These are phyloP conservation scores for Mycogona germanica DNA, from an alignment of 2,888 invertebrate species.

Conservation along the genomic window DNA sequence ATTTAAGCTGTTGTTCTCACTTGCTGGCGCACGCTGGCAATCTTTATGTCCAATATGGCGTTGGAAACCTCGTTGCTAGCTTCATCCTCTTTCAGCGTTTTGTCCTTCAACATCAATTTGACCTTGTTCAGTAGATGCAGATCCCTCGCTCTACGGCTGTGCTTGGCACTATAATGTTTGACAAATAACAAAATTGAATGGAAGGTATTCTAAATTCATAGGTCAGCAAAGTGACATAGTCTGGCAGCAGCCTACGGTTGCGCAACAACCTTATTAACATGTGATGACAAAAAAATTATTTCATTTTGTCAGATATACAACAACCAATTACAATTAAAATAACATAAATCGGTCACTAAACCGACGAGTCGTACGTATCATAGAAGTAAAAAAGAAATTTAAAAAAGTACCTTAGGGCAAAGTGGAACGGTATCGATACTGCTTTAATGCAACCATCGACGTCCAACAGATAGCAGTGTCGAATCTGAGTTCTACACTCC, in stretches of 20 bases:
- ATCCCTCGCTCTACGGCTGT: slow-evolving; percentile 75
- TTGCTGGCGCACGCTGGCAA: slow-evolving; percentile 28
- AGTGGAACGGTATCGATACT: slow-evolving; percentile 79
- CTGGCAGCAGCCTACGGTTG: too few species aligned
- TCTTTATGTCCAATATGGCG: slow-evolving; percentile 28
- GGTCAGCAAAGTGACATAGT: too few species aligned
- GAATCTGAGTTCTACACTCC: slow-evolving; percentile 45
- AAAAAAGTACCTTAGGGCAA: slow-evolving; percentile 48
- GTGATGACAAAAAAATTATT: neutral
- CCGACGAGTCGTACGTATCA: too few species aligned
- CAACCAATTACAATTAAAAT: neutral
- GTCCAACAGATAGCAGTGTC: slow-evolving; percentile 63
- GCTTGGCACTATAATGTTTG: slow-evolving; percentile 51
- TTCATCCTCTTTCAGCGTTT: slow-evolving; percentile 5
- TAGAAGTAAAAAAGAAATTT: neutral
- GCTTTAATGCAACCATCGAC: slow-evolving; percentile 69
- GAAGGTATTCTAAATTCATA: too few species aligned
- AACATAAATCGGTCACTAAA: too few species aligned
- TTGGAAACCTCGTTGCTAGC: slow-evolving; percentile 23
- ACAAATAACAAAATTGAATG: neutral
- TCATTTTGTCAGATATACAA: neutral
- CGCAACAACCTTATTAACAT: too few species aligned
- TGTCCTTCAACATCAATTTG: slow-evolving; percentile 33
- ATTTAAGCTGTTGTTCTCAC: too few species aligned
- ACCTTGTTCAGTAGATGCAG: slow-evolving; percentile 67